A percentile compares a stretch with the other conserved stretches of the same genome.
These are phyloP conservation scores for Dasypolia templi DNA, from an alignment of 2,888 invertebrate genomes.

Conservation along the genomic window DNA sequence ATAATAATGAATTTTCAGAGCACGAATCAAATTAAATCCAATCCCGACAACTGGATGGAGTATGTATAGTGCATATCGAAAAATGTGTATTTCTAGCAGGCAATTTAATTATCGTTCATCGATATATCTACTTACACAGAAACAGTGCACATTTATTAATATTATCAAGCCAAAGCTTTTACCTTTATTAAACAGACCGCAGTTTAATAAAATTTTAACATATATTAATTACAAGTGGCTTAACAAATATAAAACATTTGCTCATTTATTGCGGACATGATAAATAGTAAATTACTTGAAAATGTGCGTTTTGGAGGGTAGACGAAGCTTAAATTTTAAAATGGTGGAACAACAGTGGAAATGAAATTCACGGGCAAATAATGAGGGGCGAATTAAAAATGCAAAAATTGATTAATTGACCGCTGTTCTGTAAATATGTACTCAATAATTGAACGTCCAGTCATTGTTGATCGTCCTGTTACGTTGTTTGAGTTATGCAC, in stretches of 20 bases:
- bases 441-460: slow-evolving; percentile 75
- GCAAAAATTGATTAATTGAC: slow-evolving; percentile 90
- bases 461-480: slow-evolving; percentile 46
- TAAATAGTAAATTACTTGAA: slow-evolving; percentile 90
- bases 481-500: slow-evolving; percentile 25
- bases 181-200: slow-evolving; percentile 75
- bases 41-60: slow-evolving; percentile 2
- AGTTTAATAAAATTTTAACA: slow-evolving; percentile 82
- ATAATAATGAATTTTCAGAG: slow-evolving; percentile 3
- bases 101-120: slow-evolving; percentile 40
- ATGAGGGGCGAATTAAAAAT: slow-evolving; percentile 89
- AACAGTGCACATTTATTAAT: slow-evolving; percentile 56
- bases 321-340: slow-evolving; percentile 84
- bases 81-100: background rate
- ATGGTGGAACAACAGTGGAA: slow-evolving; percentile 84
- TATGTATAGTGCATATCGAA: background rate
- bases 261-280: slow-evolving; percentile 88
- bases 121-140: slow-evolving; percentile 17
- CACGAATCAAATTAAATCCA: slow-evolving; percentile 24
- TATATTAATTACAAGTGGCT: slow-evolving; percentile 87
- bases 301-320: slow-evolving; percentile 83
- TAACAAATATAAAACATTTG: slow-evolving; percentile 88
- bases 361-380: slow-evolving; percentile 88
- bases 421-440: slow-evolving; percentile 85
- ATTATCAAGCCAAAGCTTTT: slow-evolving; percentile 71